Evolutionary conservation across 1,140 invertebrate species (phyloP).

Genomic region (Tetramorium simillimum): DNA sequence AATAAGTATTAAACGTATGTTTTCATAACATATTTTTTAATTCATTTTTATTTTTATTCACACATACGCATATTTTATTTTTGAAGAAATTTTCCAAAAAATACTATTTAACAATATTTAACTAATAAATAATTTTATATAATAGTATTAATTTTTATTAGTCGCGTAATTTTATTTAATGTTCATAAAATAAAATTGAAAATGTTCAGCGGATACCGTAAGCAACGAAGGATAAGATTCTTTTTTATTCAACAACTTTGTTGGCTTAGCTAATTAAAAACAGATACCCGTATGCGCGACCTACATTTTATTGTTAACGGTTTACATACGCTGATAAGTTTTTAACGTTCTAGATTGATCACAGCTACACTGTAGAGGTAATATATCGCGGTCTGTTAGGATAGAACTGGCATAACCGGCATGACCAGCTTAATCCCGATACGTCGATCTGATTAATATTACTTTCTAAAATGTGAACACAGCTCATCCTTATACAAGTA

Average conservation of each 20-base stretch:
- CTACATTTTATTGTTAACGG: constrained; percentile 48
- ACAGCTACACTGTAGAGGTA: neutral
- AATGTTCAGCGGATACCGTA: neutral
- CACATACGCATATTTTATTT: neutral
- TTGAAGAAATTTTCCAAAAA: neutral
- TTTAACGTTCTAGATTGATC: constrained; percentile 16
- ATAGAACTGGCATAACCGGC: constrained; percentile 13
- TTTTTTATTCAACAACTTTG: neutral
- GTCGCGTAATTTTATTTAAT: neutral
- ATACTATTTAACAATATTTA: neutral
- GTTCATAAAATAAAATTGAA: neutral
- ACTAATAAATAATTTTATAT: neutral
- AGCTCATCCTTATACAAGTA: neutral
- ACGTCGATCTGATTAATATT: constrained; percentile 7
- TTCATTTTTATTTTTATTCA: neutral
- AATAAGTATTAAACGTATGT: neutral
- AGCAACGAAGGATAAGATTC: neutral
- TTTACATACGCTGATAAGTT: constrained; percentile 9
- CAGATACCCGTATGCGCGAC: neutral
- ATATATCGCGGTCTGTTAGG: neutral
- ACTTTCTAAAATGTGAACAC: constrained; percentile 21
- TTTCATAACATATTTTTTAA: neutral
- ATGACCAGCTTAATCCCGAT: constrained; percentile 16
- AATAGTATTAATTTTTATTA: neutral
- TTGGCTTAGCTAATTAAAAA: constrained; percentile 6